Evolutionary conservation across 1,140 invertebrate species (phyloP).

Genomic region (Augochlora pura): DNA sequence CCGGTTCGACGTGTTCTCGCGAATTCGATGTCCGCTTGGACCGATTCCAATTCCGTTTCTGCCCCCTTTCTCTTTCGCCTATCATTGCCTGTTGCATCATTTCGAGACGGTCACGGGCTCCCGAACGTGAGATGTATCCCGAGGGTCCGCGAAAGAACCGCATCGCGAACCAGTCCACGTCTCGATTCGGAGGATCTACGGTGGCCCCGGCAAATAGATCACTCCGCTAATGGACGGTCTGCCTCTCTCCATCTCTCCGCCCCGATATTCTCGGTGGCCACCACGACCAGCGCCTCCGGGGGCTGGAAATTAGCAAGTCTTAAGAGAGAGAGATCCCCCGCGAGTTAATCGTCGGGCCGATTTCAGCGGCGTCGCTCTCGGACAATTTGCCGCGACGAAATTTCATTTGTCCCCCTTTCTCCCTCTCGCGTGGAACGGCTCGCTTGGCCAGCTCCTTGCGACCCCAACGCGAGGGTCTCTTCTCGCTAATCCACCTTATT

Average conservation of each 20-base stretch:
- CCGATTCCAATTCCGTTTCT: constrained; percentile 54
- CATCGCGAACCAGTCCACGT: constrained; percentile 46
- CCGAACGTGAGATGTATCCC: constrained; percentile 50
- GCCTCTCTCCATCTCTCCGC: constrained; percentile 4
- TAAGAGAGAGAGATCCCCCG: constrained; percentile 62
- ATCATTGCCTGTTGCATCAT: constrained; percentile 66
- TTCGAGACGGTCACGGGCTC: constrained; percentile 35
- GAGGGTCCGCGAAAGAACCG: constrained; percentile 33
- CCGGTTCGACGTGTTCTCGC: constrained; percentile 2
- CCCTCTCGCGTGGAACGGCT: constrained; percentile 22
- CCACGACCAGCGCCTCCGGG: neutral
- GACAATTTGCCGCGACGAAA: constrained; percentile 70
- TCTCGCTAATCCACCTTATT: constrained; percentile 59
- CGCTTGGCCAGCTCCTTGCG: neutral
- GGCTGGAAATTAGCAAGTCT: constrained; percentile 73
- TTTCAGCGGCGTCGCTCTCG: constrained; percentile 70
- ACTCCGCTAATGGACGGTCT: constrained; percentile 50
- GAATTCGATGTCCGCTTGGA: constrained; percentile 42
- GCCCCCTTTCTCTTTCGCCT: constrained; percentile 51
- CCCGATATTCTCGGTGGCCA: constrained; percentile 48
- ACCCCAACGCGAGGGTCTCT: constrained; percentile 43
- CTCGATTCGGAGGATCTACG: constrained; percentile 53
- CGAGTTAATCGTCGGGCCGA: constrained; percentile 69
- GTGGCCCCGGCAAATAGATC: constrained; percentile 54
- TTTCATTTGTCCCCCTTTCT: constrained; percentile 70